phyloP scores from a whole-genome alignment of 2,888 invertebrate genomes.

The Tethea ocularis region DNA sequence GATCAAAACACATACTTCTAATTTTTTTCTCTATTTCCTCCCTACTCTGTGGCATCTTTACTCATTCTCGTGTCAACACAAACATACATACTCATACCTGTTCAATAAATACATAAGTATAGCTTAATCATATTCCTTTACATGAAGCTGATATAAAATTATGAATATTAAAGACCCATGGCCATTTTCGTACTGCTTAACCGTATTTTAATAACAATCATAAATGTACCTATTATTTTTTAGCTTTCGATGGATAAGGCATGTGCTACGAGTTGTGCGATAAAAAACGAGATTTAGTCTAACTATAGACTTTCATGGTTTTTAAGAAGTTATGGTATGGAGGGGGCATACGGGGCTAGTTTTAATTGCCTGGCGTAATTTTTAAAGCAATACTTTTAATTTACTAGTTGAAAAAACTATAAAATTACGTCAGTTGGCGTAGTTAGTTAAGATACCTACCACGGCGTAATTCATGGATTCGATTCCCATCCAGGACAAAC shows the following conservation, averaged over 20 bases:
- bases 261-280: not conserved
- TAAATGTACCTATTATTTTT: conserved; percentile 47
- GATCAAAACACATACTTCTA: too few species aligned
- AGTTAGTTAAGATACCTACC: too few species aligned
- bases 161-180: conserved; percentile 64
- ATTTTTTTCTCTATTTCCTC: not conserved
- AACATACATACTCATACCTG: conserved; percentile 30
- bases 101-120: conserved; percentile 24
- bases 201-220: conserved; percentile 63
- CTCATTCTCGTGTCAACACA: conserved; percentile 54
- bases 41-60: conserved; percentile 30
- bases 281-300: conserved; percentile 4
- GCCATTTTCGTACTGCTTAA: conserved; percentile 43
- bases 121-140: conserved; percentile 44
- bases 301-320: too few species aligned
- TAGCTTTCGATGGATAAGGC: conserved; percentile 34
- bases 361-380: too few species aligned
- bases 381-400: too few species aligned
- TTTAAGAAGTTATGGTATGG: too few species aligned
- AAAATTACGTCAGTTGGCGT: too few species aligned
- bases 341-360: too few species aligned
- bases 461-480: too few species aligned
- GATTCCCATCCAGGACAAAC: too few species aligned
- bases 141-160: conserved; percentile 47
- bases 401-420: too few species aligned